Base-by-base conservation (phyloP, 1,140 invertebrate species). In the Drosophila pseudoananassae region DNA sequence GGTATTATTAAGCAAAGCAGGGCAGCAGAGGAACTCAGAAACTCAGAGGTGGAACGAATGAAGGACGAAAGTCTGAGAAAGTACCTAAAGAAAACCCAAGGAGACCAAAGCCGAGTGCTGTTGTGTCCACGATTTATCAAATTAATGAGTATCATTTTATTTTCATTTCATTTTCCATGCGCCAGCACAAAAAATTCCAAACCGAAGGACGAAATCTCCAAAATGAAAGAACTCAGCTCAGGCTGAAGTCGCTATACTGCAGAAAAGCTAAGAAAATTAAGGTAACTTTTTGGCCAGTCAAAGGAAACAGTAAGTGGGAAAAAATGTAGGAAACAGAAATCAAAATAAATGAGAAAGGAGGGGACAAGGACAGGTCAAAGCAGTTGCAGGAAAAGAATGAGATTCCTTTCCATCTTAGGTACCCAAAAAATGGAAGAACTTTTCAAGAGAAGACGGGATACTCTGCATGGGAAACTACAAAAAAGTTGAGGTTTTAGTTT, bases 61-160 rank as follows among this genome's bases (percentile, higher is more conserved):
- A 12, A 20, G 20, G 38, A 23, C 25, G 23, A 15, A 17, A 43
- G 65, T 69, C 64, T 25, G 46, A 52, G 57, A 49, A 56, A 66
- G 58, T 63, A 75, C 29, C 53, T 57, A 75, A 50, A 53, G 50
- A 57, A 51, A 76, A 49, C 17, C 45, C 61, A 76, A 77, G 57
- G 65, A 77, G 49, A 52, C 65, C 66, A 36, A 68, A 61, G 33
- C 64, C 54, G 54, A 68, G 64, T 76, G 38, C 20, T 61, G 69
- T 47, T 77, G 64, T 82, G 74, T 45, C 78, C 68, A 82, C 83
- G 83, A 88, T 88, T 88, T 88, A 88, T 88, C 84, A 88, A 88
- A 88, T 88, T 88, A 88, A 88, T 88, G 83, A 88, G 83, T 88
- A 88, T 88, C 83, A 88, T 88, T 88, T 78, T 88, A 88, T 88